Percentiles rank a stretch among this genome's conserved stretches.
These are phyloP conservation scores for Blastobasis adustella DNA, from an alignment of 2,888 invertebrate genomes.

Conservation along the genomic window DNA sequence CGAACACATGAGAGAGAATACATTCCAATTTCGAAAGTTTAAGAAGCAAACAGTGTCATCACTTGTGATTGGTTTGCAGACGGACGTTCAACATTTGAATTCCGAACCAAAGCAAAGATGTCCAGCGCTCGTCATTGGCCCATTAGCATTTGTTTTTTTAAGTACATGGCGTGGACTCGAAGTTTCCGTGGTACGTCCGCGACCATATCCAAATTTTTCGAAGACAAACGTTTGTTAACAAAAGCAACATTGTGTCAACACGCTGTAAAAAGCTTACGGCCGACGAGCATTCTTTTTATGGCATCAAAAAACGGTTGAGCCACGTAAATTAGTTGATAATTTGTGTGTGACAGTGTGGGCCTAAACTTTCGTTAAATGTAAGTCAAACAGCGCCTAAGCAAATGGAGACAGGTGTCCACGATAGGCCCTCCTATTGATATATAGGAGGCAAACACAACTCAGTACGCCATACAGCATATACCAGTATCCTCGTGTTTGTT, in stretches of 20 bases:
- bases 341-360: constrained; percentile 59
- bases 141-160: constrained; percentile 16
- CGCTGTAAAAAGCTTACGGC: constrained; percentile 52
- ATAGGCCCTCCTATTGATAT: constrained; percentile 56
- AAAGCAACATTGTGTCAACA: constrained; percentile 30
- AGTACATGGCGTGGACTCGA: constrained; percentile 20
- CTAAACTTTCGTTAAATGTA: constrained; percentile 69
- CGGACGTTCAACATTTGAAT: neutral
- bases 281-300: constrained; percentile 40
- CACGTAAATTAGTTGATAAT: constrained; percentile 71
- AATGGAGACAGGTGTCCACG: constrained; percentile 69
- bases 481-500: constrained; percentile 26
- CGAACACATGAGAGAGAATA: no score
- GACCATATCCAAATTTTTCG: constrained; percentile 20
- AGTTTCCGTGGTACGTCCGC: constrained; percentile 26
- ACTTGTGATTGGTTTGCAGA: no score
- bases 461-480: constrained; percentile 33
- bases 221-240: constrained; percentile 21
- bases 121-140: constrained; percentile 13
- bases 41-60: no score
- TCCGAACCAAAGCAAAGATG: constrained; percentile 1
- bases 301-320: constrained; percentile 51
- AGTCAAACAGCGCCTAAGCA: constrained; percentile 67
- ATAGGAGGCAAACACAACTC: constrained; percentile 40
- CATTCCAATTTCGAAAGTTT: no score